A percentile compares a stretch with the other conserved stretches of the same genome.
These are phyloP conservation scores for Sarcophaga caerulescens DNA, from an alignment of 2,888 invertebrate species.

Conservation along the genomic window DNA sequence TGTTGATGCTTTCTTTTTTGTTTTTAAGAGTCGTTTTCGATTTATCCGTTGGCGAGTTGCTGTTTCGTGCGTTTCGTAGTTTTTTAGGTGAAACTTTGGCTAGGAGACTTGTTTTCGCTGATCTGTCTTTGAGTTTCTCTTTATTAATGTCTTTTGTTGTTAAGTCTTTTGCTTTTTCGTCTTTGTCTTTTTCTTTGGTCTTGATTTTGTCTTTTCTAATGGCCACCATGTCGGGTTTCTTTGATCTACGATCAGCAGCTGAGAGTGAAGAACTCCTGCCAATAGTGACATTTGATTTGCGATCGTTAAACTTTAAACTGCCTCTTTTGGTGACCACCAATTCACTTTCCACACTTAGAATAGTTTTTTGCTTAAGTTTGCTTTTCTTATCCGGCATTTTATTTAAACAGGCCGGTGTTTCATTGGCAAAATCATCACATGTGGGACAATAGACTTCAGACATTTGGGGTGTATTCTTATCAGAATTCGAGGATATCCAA, in stretches of 20 bases:
- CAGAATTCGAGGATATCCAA: conserved; percentile 74
- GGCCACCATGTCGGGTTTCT: conserved; percentile 55
- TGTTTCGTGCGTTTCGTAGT: conserved; percentile 64
- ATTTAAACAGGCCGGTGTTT: conserved; percentile 83
- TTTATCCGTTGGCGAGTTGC: conserved; percentile 58
- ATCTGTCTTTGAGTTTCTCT: conserved; percentile 72
- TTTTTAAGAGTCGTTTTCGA: conserved; percentile 68
- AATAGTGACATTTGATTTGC: conserved; percentile 69
- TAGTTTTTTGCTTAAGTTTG: conserved; percentile 77
- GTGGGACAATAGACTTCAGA: conserved; percentile 84
- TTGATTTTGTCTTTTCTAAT: conserved; percentile 67
- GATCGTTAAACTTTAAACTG: conserved; percentile 72
- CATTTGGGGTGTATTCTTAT: conserved; percentile 81
- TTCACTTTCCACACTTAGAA: conserved; percentile 80
- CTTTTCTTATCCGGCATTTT: conserved; percentile 79
- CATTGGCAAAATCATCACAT: conserved; percentile 78
- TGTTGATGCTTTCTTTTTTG: conserved; percentile 66
- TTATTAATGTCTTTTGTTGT: conserved; percentile 3
- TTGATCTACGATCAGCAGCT: conserved; percentile 72
- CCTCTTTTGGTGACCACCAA: conserved; percentile 74
- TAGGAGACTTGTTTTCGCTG: conserved; percentile 72
- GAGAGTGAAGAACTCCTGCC: conserved; percentile 75
- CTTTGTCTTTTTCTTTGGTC: conserved; percentile 51
- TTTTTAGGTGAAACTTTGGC: conserved; percentile 76
- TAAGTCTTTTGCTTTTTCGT: conserved; percentile 33